Evolutionary conservation across 2,888 invertebrate species (phyloP).

Genomic region (Trichogramma dendrolimi): DNA sequence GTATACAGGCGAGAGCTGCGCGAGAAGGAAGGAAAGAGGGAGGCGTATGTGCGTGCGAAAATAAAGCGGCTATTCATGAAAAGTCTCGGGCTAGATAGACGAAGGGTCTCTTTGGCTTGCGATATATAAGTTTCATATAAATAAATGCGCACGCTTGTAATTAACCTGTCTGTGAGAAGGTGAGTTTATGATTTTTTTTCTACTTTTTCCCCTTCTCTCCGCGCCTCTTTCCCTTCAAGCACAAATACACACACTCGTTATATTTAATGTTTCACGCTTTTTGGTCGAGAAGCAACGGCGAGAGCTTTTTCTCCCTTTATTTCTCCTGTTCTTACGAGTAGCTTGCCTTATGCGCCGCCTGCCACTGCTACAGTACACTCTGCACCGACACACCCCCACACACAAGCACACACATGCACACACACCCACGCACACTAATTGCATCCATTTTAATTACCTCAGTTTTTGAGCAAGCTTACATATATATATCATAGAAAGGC

Average conservation of each 20-base stretch:
- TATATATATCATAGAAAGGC: too few relatives aligned
- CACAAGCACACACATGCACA: too few relatives aligned
- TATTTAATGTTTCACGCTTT: too few relatives aligned
- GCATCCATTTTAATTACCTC: slow-evolving; percentile 37
- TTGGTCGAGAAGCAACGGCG: too few relatives aligned
- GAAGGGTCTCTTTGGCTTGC: too few relatives aligned
- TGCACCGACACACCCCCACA: too few relatives aligned
- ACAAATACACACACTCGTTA: too few relatives aligned
- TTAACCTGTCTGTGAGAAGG: slow-evolving; percentile 18
- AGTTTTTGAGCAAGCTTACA: slow-evolving; percentile 24
- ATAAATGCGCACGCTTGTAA: slow-evolving; percentile 6
- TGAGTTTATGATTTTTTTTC: background rate
- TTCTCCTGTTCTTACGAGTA: background rate
- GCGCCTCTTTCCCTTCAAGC: background rate
- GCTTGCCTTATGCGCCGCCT: background rate
- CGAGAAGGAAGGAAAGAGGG: background rate
- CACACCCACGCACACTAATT: slow-evolving; percentile 13
- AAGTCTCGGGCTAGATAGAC: background rate
- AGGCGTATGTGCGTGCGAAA: background rate
- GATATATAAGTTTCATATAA: too few relatives aligned
- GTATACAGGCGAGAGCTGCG: background rate
- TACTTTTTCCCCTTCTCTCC: background rate
- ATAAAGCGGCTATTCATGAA: slow-evolving; percentile 22
- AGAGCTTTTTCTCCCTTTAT: slow-evolving; percentile 2
- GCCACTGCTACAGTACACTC: background rate